Base-by-base conservation (phyloP, 2,888 invertebrate genomes). In the Eupithecia abbreviata region DNA sequence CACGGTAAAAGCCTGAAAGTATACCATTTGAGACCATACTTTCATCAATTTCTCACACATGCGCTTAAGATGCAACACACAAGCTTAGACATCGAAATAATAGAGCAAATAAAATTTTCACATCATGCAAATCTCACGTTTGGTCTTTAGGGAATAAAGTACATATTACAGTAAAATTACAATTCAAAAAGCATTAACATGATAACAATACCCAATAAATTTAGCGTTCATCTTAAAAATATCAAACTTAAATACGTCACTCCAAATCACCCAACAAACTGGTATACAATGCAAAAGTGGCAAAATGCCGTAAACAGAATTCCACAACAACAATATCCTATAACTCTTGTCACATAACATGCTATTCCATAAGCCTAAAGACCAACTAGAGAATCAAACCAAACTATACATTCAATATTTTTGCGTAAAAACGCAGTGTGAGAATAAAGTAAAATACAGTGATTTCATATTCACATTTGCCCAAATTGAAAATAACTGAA, bases 51-150 rank as follows among this genome's bases (percentile, higher is more conserved):
- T 93, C 94, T 94, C 95, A 94, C 94, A 94, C 95, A 94, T 94
- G 95, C 95, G 92, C 91, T 87, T 90, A 88, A 88, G 83, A 91
- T 90, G 91, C 90, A 90, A 89, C 88, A 91, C 88, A 90, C 89
- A 84, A 94, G 92, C 92, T 88, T 84, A 85, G 87, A 88, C 86
- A 87, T 84, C 83, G 89, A 30, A 89, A 89, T 78, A 86, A 91
- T 81, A 89, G 87, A 90, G 91, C 91, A 91, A 90, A 90, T 90
- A 91, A 90, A 83, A 89, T 86, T 88, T 85, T 82, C 84, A 89
- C 82, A 88, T 83, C 94, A 94, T 95, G 95, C 95, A 93, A 90
- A 86, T 93, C 92, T 94, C 92, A 92, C 93, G 94, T 94, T 94
- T 94, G 95, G 94, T 94, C 95, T 95, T 95, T 94, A 95, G 94